Base-by-base conservation (phyloP, 2,113 vertebrate species). In the Perca schrenkii region DNA sequence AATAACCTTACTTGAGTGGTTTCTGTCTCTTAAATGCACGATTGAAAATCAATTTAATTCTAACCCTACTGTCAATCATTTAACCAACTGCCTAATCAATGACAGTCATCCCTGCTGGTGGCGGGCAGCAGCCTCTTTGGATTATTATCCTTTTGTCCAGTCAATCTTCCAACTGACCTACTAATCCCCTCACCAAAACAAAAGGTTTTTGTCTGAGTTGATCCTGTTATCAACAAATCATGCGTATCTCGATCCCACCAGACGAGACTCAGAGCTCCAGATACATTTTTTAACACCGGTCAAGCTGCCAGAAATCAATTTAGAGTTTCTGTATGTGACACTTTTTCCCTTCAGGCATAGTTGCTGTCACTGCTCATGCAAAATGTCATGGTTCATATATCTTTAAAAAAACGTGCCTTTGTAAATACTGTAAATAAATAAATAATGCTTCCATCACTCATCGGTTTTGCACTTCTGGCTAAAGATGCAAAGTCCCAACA, bases 81-180 rank as follows among this genome's bases (percentile, higher is more conserved):
- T 53, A 52, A 79, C 74, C 72, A 66, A 36, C 43, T 11, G 16
- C 3, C 47, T 49, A 40, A 82, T 89, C 52, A 86, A 69, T 73
- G 53, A 25, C 49, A 76, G 56, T 28, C 61, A 62, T 54, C 52
- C 4, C 22, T 66, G 62, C 6, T 61, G 17, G 6, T 62, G 78
- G 19, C 13, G 21, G 15, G 50, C 14, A 68, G 50, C 16, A 61
- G 46, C 36, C 57, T 36, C 28, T 81, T 53, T 77, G 50, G 77
- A 76, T 50, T 63, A 68, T 69, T 49, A 40, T 56, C 22, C 6
- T 54, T 80, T 52, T 69, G 40, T 83, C 17, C n/a, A 19, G 14
- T 28, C 15, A 60, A 15, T 58, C 25, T 19, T 79, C 6, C 31
- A 72, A n/a, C 28, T 71, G 25, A 82, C 47, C n/a, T 25, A 40